Evolutionary conservation across 1,140 invertebrate genomes (phyloP).

Genomic region (Hestina assimilis): DNA sequence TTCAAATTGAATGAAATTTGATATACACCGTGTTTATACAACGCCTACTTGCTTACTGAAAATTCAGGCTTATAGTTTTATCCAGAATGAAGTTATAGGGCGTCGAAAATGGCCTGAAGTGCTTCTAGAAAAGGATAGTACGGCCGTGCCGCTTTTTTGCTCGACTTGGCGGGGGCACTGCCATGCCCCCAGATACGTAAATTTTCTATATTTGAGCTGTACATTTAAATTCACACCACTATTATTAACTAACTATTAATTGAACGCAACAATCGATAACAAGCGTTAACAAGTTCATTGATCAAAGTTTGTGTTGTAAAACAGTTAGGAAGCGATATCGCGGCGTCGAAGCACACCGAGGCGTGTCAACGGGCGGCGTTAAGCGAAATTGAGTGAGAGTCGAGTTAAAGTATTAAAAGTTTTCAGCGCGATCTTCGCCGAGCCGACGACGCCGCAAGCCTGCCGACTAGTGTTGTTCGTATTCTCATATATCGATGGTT

Average conservation of each 20-base stretch:
- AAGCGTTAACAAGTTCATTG: neutral
- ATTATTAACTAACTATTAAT: neutral
- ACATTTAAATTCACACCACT: too few species aligned
- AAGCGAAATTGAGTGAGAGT: slow-evolving; percentile 74
- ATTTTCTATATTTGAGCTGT: too few species aligned
- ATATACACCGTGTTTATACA: too few species aligned
- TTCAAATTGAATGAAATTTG: too few species aligned
- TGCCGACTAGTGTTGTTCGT: slow-evolving; percentile 15
- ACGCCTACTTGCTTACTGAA: too few species aligned
- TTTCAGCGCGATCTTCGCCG: slow-evolving; percentile 68
- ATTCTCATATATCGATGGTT: slow-evolving; percentile 31
- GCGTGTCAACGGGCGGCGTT: slow-evolving; percentile 64
- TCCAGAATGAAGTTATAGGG: too few species aligned
- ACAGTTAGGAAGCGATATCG: slow-evolving; percentile 56
- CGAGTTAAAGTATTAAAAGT: slow-evolving; percentile 78
- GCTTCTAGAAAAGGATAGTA: too few species aligned
- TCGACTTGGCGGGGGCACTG: too few species aligned
- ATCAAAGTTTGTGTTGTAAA: slow-evolving; percentile 26
- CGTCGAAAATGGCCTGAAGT: too few species aligned
- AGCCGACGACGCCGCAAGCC: slow-evolving; percentile 42
- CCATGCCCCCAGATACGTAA: too few species aligned
- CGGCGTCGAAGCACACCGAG: slow-evolving; percentile 32
- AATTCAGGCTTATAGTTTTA: too few species aligned
- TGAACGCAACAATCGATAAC: neutral
- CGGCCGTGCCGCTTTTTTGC: too few species aligned